Base-by-base conservation (phyloP, 2,888 invertebrate species). In the Ctenicera cuprea region DNA sequence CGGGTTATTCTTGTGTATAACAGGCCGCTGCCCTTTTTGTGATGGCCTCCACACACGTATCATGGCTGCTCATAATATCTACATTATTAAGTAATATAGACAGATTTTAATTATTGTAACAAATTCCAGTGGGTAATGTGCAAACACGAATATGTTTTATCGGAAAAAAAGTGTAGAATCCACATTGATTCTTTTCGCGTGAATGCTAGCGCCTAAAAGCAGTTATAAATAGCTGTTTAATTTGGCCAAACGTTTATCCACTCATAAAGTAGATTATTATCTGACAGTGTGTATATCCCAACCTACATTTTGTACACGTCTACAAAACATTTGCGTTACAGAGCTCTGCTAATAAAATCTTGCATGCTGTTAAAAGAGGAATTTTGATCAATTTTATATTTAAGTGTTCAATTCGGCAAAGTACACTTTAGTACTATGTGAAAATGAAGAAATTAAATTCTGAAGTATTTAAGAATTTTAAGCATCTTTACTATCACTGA, bases 21-120 rank as follows among this genome's bases (percentile, higher is more conserved):
- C 75, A 80, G 79, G 86, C 86, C 86, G 85, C 86, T 86, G 87
- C 86, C 87, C 86, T 85, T 84, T 86, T 85, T 82, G 85, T 84
- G 83, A 86, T 86, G 86, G 86, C 86, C 85, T 85, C 86, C 85
- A 80, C 82, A 74, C 73, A 84, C 84, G 82, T 82, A 85, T 86
- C 84, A 86, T 86, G 86, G 86, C 85, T 83, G 77, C 74, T 74
- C 68, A 74, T 73, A 73, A 69, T 69, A 50, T 65, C 52, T 43
- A 38, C 59, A 64, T 70, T 73, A 70, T 73, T 64, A 65, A 65
- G 50, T 67, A 72, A 61, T 38, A 64, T 26, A 22, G 22, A 14
- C 54, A 54, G n/a, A 54, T 54, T 54, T 54, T 3, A 14, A 54
- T 22, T 30, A 14, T 50, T 54, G 12, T 22, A 30, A 0, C 8